Conservation (phyloP, 2,113 vertebrate genomes). For the Cygnus atratus region DNA sequence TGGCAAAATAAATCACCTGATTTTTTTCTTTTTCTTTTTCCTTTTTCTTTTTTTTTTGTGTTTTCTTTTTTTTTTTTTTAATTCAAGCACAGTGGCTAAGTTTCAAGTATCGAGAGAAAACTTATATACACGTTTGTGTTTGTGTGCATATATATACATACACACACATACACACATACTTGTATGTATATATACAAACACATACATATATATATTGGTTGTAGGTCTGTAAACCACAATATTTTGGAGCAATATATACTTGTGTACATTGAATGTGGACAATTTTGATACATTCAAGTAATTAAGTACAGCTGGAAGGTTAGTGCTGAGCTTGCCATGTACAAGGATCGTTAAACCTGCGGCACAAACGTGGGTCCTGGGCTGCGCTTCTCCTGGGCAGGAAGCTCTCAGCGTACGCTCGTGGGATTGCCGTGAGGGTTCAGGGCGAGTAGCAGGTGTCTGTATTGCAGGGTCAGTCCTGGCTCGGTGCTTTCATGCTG, state of each 20-base stretch:
- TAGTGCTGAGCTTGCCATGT: constrained; percentile 12
- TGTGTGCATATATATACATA: not conserved
- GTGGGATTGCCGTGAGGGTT: not conserved
- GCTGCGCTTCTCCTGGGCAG: not conserved
- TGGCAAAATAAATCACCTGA: constrained; percentile 21
- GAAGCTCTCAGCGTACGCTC: not conserved
- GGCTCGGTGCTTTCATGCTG: not conserved
- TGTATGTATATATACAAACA: constrained; percentile 58
- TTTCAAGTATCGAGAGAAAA: constrained; percentile 80
- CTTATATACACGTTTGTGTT: constrained; percentile 47
- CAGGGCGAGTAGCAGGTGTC: not conserved
- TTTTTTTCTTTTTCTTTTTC: not conserved
- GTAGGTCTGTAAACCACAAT: constrained; percentile 46
- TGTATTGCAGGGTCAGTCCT: not conserved
- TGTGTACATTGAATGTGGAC: not conserved
- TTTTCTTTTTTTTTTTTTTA: not conserved
- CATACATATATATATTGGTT: constrained; percentile 25
- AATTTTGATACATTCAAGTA: constrained; percentile 62
- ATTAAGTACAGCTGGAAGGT: constrained; percentile 30
- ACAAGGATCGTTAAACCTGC: not conserved
- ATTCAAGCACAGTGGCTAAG: constrained; percentile 72
- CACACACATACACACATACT: not conserved
- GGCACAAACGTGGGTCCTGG: not conserved
- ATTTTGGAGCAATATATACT: constrained; percentile 30
- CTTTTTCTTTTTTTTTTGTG: not conserved